phyloP scores from a whole-genome alignment of 2,113 vertebrate genomes.

The Sardina pilchardus region DNA sequence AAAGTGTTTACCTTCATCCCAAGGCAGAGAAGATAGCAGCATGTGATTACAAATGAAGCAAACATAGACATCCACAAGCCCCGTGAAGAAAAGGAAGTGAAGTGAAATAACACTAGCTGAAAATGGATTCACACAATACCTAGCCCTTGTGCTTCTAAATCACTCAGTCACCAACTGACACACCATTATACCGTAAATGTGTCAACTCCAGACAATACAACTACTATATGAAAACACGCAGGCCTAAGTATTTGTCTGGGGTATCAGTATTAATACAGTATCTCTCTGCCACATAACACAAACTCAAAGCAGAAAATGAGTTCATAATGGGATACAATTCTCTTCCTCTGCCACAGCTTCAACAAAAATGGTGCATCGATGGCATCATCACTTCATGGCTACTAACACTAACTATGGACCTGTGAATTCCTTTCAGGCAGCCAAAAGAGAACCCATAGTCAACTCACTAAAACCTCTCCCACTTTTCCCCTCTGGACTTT shows the following conservation, averaged over 20 bases:
- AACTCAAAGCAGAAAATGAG: not conserved
- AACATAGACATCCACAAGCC: constrained; percentile 33
- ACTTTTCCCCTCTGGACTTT: constrained; percentile 65
- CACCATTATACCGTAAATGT: not conserved
- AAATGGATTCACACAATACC: constrained; percentile 32
- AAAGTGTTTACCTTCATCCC: constrained; percentile 52
- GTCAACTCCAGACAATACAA: not conserved
- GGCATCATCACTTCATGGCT: not conserved
- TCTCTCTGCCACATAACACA: not conserved
- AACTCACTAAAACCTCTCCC: constrained; percentile 52
- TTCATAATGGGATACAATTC: not conserved
- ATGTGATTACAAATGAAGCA: constrained; percentile 56
- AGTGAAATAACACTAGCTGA: constrained; percentile 27
- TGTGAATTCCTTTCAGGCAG: constrained; percentile 3
- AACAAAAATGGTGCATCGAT: not conserved
- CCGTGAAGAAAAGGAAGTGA: not conserved
- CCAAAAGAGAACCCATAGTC: constrained; percentile 26
- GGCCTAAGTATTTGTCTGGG: not conserved
- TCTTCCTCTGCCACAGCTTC: not conserved
- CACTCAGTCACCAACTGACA: not conserved
- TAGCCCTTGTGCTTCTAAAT: not conserved
- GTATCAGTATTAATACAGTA: not conserved
- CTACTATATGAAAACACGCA: not conserved
- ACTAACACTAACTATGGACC: constrained; percentile 6
- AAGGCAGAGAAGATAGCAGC: constrained; percentile 54